These are phyloP conservation scores for Clepsis dumicolana DNA, from an alignment of 2,888 invertebrate species.

Conservation along the genomic window DNA sequence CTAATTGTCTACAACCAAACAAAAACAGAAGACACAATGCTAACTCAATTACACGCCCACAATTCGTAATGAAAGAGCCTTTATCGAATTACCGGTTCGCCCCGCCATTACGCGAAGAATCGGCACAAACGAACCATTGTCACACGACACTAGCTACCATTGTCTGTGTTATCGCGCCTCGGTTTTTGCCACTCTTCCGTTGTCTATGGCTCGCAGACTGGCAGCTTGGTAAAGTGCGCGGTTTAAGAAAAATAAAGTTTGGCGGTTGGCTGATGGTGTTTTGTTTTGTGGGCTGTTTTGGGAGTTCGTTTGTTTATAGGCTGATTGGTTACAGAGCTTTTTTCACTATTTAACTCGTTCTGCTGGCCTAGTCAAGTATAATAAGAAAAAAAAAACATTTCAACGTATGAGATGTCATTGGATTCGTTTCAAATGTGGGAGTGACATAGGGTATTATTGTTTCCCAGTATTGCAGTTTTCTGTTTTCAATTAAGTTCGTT, in stretches of 20 bases:
- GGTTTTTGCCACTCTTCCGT: conserved; percentile 83
- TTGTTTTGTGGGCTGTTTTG: neutral
- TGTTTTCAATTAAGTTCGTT: too few species aligned
- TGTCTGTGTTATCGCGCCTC: conserved; percentile 82
- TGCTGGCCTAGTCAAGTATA: too few species aligned
- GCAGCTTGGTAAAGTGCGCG: conserved; percentile 52
- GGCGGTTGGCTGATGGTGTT: neutral
- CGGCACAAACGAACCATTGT: conserved; percentile 85
- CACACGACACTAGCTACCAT: conserved; percentile 79
- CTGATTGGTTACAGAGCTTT: neutral
- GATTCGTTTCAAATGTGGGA: too few species aligned
- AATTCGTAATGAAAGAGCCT: conserved; percentile 78
- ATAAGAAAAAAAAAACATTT: too few species aligned
- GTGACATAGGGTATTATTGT: too few species aligned
- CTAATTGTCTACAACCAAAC: conserved; percentile 51
- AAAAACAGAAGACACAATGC: conserved; percentile 67
- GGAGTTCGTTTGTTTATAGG: too few species aligned
- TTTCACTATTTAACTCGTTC: neutral
- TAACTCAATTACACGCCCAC: conserved; percentile 81
- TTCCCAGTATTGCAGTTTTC: too few species aligned
- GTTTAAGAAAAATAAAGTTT: neutral
- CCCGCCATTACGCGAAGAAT: conserved; percentile 83
- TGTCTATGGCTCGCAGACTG: conserved; percentile 65
- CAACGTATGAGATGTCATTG: too few species aligned
- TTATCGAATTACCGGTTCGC: conserved; percentile 81